Evolutionary conservation across 1,140 invertebrate species (phyloP).

Genomic region (Colletes latitarsis): DNA sequence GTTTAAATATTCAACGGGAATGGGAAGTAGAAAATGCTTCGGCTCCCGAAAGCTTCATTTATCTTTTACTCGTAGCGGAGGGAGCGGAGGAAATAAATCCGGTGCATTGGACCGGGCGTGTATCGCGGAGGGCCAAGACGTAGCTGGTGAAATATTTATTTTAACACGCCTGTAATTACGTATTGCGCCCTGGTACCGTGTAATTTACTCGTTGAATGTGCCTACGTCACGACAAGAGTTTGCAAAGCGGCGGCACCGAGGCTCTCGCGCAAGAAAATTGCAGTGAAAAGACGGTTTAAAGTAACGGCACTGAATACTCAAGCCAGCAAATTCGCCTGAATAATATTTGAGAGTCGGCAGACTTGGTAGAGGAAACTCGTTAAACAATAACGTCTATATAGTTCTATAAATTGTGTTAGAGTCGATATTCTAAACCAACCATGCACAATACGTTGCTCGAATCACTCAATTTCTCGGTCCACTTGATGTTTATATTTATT

Average conservation of each 20-base stretch:
- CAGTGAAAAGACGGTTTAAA: constrained; percentile 1
- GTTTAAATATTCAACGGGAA: neutral
- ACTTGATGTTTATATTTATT: no score
- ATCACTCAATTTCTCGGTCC: no score
- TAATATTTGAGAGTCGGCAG: neutral
- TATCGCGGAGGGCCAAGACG: neutral
- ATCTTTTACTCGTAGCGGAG: neutral
- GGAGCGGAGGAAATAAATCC: neutral
- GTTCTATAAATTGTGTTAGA: no score
- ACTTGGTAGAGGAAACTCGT: no score
- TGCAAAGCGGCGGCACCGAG: constrained; percentile 5
- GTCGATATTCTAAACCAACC: no score
- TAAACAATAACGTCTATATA: no score
- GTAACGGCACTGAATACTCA: neutral
- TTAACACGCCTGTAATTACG: constrained; percentile 42
- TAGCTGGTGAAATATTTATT: constrained; percentile 48
- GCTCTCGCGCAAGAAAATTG: neutral
- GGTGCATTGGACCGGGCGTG: neutral
- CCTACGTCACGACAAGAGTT: constrained; percentile 2
- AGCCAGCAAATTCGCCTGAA: neutral
- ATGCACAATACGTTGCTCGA: no score
- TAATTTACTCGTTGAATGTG: constrained; percentile 36
- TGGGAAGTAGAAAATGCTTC: neutral
- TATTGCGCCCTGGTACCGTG: constrained; percentile 21
- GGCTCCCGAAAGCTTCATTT: neutral